Conservation (phyloP, 2,113 vertebrate species). For the Machaerirhynchus nigripectus region DNA sequence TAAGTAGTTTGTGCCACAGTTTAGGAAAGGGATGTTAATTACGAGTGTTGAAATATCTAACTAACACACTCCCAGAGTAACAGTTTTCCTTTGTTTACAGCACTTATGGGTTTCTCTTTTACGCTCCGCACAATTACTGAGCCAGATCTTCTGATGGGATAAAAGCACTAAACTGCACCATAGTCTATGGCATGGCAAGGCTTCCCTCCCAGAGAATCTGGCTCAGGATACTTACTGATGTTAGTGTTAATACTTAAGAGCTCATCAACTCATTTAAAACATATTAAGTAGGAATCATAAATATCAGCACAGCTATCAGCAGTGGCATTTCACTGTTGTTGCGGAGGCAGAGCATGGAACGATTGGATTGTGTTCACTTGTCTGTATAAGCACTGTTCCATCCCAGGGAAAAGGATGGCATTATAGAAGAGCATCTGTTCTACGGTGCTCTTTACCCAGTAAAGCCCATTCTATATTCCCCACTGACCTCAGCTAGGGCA, state of each 20-base stretch:
- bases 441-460: neutral
- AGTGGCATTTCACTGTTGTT: neutral
- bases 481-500: neutral
- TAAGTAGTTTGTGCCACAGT: conserved; percentile 6
- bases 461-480: neutral
- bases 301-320: neutral
- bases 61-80: conserved; percentile 23
- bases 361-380: neutral
- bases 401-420: neutral
- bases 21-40: conserved; percentile 55
- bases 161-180: neutral
- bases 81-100: conserved; percentile 52
- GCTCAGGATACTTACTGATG: neutral
- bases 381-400: neutral
- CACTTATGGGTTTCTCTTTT: conserved; percentile 38
- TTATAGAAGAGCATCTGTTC: neutral
- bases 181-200: neutral
- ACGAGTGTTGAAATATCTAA: conserved; percentile 22
- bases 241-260: neutral
- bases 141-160: conserved; percentile 15
- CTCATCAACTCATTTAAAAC: conserved; percentile 10
- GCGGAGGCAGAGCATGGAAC: neutral
- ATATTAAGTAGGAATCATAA: neutral
- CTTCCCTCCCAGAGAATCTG: neutral
- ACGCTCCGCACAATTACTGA: conserved; percentile 9